These are phyloP conservation scores for Drosophila hawaiiensis DNA, from an alignment of 2,888 invertebrate genomes.

Conservation along the genomic window DNA sequence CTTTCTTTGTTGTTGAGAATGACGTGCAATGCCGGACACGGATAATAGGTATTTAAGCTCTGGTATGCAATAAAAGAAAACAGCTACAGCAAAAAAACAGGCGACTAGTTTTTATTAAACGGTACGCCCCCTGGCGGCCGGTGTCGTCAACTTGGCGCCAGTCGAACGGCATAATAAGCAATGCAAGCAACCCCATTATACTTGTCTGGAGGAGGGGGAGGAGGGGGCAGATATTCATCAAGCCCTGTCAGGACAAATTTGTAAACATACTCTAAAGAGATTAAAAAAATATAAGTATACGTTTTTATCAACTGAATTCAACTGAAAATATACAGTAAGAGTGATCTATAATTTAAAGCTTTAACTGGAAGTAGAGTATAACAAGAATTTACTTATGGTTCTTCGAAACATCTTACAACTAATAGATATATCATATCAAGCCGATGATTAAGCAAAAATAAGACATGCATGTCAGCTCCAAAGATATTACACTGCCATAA, in stretches of 20 bases:
- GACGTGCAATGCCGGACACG: conserved; percentile 30
- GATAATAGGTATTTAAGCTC: conserved; percentile 44
- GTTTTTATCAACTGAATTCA: neutral
- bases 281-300: neutral
- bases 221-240: conserved; percentile 21
- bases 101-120: conserved; percentile 73
- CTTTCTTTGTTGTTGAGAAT: conserved; percentile 12
- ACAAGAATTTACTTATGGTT: neutral
- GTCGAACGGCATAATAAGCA: conserved; percentile 67
- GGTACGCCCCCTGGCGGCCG: conserved; percentile 63
- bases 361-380: no score
- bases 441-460: conserved; percentile 7
- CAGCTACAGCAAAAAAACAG: conserved; percentile 30
- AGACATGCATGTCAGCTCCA: conserved; percentile 5
- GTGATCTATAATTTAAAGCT: no score
- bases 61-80: conserved; percentile 54
- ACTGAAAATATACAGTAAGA: neutral
- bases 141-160: conserved; percentile 75
- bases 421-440: neutral
- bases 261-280: conserved; percentile 6
- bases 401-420: neutral
- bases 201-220: neutral
- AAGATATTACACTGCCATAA: conserved; percentile 7
- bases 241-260: conserved; percentile 31
- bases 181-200: conserved; percentile 17